Base-by-base conservation (phyloP, 2,797 vertebrate species). In the Pipistrellus nathusii region DNA sequence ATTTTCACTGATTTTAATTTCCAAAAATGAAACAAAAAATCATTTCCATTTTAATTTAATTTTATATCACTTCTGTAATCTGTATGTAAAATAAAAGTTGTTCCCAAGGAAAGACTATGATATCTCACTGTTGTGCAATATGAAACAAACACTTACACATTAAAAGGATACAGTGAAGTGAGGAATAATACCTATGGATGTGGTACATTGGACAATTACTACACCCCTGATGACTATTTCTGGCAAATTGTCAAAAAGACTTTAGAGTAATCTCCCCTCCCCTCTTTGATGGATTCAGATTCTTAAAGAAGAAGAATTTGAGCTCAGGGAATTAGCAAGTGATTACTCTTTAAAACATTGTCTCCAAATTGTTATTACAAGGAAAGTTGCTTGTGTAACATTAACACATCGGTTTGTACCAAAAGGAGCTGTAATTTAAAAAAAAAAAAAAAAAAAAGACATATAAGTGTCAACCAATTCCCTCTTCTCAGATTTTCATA, bases 221-320 rank as follows among this genome's bases (percentile, higher is more conserved):
- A 77, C 82, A 62, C 87, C 72, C 0, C 0, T 66, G 66, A 85
- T 86, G 25, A 96, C 80, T 97, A 62, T 97, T 93, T 97, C 75
- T 96, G 91, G 93, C 73, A 92, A 91, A 64, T 35, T 83, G 95
- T 97, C 81, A 97, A 69, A 97, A 94, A 51, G 86, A 86, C 62
- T 95, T 96, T 71, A 46, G 11, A 14, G 14, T 66, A 46, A 5
- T 62, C 96, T 95, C 95, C 94, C 73, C 90, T 92, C 68, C 81
- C 35, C 71, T 94, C 85, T 88, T 93, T 62, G n/a, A 27, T 86
- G 30, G 59, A 92, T 94, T 97, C 93, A 94, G 41, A 62, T 96
- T 94, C 93, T 97, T 97, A 88, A 88, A 95, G 75, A 96, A 93
- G 87, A 96, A 97, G 97, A 62, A 62, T 98, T 97, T 96, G 90